Base-by-base conservation (phyloP, 1,140 invertebrate species). In the Archivesica marissinica region DNA sequence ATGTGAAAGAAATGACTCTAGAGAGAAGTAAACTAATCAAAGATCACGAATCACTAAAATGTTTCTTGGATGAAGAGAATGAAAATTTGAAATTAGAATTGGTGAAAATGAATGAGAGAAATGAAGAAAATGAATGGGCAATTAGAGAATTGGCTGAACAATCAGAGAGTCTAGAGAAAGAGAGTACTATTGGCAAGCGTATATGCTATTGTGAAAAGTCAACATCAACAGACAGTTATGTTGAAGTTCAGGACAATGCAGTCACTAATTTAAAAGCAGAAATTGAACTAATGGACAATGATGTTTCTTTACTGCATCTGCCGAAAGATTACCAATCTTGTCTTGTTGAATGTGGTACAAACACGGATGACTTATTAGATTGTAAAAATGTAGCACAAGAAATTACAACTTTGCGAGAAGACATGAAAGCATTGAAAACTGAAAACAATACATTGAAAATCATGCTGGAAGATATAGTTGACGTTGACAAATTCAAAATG, bases 81-180 rank as follows among this genome's bases (percentile, higher is more conserved):
- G 50, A 78, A 56, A 30, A 4, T 33, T 56, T 77, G 52, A 54
- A 41, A 41, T 35, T 2, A 39, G 68, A 81, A 72, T 39, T 84
- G 33, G 25, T 56, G 1, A 30, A 47, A 30, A 44, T 76, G 15
- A 76, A 44, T 1, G 50, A 47, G 47, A 79, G n/a, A 44, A 79
- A 66, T 66, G 39, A 56, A 38, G 79, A 72, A 59, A 72, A 81
- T 72, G 79, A 81, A 72, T 81, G 64, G 66, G 64, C 66, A 41
- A 30, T 81, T 0, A 54, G 52, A 13, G 79, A 81, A 39, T 50
- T 81, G 20, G 0, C 64, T 44, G 39, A 70, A 17, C 25, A 72
- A 39, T 15, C 41, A n/a, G 75, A 77, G 38, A 35, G 28, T 25
- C 15, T 20, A 25, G 20, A 61, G 30, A 35, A 25, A 28, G 54